A percentile compares a stretch with the other conserved stretches of the same genome.
Evolutionary conservation across 2,113 vertebrate genomes (phyloP).

Genomic region (Microcebus griseorufus): DNA sequence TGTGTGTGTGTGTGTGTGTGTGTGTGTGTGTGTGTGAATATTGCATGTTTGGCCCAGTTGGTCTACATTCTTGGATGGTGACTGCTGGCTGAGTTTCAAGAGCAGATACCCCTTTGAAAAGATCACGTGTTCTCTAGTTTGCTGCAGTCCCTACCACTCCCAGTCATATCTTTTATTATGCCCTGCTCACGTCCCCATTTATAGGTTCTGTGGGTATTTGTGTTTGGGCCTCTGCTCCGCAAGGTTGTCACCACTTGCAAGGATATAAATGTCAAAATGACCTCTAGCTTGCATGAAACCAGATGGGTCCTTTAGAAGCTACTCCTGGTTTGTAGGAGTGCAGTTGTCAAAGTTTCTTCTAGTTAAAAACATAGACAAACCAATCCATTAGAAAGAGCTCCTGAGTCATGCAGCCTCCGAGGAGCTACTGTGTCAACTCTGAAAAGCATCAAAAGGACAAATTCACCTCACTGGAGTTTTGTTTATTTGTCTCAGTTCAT

Average conservation of each 20-base stretch:
- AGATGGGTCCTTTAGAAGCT: neutral
- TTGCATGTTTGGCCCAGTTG: fast-evolving
- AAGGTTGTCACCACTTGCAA: neutral
- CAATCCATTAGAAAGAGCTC: conserved; percentile 14
- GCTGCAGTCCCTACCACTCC: neutral
- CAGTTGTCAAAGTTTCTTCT: neutral
- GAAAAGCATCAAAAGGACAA: conserved; percentile 63
- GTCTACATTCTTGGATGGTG: neutral
- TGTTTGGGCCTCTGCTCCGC: neutral
- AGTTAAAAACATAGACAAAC: neutral
- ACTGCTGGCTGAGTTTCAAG: neutral
- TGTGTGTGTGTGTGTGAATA: neutral
- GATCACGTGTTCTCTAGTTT: neutral
- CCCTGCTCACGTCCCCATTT: neutral
- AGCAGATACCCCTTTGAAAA: neutral
- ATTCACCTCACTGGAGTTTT: conserved; percentile 28
- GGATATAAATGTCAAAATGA: neutral
- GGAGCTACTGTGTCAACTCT: conserved; percentile 46
- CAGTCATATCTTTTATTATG: neutral
- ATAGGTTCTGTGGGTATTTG: neutral
- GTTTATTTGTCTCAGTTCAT: conserved; percentile 30
- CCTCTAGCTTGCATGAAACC: neutral
- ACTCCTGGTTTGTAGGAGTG: neutral
- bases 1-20: neutral
- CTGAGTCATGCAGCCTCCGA: conserved; percentile 8